phyloP scores from a whole-genome alignment of 2,113 vertebrate genomes.

The Xerus inauris region DNA sequence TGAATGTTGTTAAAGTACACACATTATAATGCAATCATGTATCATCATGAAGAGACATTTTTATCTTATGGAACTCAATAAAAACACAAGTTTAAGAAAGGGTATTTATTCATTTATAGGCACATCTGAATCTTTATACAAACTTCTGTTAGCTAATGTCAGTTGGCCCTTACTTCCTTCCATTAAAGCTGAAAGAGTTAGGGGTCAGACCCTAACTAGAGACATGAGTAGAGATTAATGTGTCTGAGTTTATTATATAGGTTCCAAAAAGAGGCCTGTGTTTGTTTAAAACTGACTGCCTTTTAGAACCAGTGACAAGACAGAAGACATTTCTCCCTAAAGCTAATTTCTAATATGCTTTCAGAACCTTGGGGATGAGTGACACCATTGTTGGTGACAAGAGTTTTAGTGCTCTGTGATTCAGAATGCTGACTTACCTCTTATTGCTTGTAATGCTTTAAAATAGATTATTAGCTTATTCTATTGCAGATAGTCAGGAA shows the following conservation, averaged over 20 bases:
- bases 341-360: conserved; percentile 56
- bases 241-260: conserved; percentile 71
- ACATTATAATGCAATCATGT: neutral
- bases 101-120: neutral
- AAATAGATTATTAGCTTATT: neutral
- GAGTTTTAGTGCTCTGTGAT: neutral
- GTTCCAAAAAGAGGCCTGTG: conserved; percentile 58
- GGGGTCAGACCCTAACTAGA: conserved; percentile 78
- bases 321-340: conserved; percentile 25
- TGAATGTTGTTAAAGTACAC: neutral
- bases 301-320: conserved; percentile 63
- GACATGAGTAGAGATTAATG: conserved; percentile 79
- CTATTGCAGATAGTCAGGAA: conserved; percentile 17
- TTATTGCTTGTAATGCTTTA: neutral
- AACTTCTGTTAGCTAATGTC: conserved; percentile 63
- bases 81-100: conserved; percentile 17
- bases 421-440: neutral
- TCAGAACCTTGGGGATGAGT: neutral
- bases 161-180: conserved; percentile 79
- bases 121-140: conserved; percentile 56
- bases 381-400: neutral
- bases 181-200: conserved; percentile 76
- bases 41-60: neutral
- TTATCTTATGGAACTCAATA: neutral
- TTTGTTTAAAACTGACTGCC: conserved; percentile 67